phyloP scores from a whole-genome alignment of 2,888 invertebrate species.

The Morpho helenor region DNA sequence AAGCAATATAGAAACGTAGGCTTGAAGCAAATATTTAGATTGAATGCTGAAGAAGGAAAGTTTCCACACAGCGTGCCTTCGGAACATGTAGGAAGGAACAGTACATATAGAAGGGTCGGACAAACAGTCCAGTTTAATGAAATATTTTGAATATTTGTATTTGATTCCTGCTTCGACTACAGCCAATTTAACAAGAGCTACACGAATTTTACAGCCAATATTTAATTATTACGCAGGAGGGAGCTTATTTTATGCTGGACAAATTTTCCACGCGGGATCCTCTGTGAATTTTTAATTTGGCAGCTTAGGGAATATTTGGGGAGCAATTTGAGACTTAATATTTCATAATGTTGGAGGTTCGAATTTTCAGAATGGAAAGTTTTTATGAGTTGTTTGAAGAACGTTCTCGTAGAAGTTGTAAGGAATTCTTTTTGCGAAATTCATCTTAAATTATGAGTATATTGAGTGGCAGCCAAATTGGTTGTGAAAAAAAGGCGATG shows the following conservation, averaged over 20 bases:
- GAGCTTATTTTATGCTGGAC: conserved; percentile 35
- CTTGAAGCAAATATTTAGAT: conserved; percentile 17
- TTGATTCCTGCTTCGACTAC: conserved; percentile 47
- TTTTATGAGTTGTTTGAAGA: conserved; percentile 33
- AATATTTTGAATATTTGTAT: conserved; percentile 72
- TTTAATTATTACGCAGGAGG: conserved; percentile 5
- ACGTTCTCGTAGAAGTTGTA: conserved; percentile 14
- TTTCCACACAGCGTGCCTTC: conserved; percentile 21
- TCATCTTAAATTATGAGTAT: conserved; percentile 7
- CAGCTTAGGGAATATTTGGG: conserved; percentile 50
- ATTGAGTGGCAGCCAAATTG: conserved; percentile 13
- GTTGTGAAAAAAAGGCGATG: conserved; percentile 6
- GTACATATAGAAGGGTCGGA: conserved; percentile 40
- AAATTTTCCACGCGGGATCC: conserved; percentile 27
- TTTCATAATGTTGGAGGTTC: conserved; percentile 34
- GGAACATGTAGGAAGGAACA: conserved; percentile 32
- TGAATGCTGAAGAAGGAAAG: conserved; percentile 21
- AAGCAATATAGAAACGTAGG: background rate
- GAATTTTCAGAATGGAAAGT: conserved; percentile 33
- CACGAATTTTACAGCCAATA: conserved; percentile 6
- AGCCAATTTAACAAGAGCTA: conserved; percentile 38
- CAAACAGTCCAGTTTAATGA: conserved; percentile 56
- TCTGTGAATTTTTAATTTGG: conserved; percentile 53
- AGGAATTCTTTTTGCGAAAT: conserved; percentile 8
- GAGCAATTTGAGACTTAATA: conserved; percentile 50